Percentiles rank a stretch among this genome's conserved stretches.
Evolutionary conservation across 2,797 vertebrate species (phyloP).

Genomic region (Alosa sapidissima): DNA sequence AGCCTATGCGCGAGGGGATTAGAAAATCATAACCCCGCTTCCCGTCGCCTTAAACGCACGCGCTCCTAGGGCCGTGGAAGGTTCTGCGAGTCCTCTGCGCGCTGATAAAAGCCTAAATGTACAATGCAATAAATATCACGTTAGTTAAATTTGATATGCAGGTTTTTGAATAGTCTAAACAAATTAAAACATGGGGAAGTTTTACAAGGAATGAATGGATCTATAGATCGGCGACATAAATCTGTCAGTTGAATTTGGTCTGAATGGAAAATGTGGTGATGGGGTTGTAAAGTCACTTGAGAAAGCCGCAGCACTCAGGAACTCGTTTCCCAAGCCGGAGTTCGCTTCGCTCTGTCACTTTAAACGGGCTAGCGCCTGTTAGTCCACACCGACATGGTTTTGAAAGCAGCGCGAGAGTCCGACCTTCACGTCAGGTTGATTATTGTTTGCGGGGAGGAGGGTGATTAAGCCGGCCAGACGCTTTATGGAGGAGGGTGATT

Average conservation of each 20-base stretch:
- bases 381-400: neutral
- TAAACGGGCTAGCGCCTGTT: neutral
- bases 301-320: slow-evolving; percentile 2
- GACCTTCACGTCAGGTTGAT: neutral
- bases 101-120: neutral
- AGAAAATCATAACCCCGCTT: slow-evolving; percentile 34
- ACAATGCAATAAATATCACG: neutral
- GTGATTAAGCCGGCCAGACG: neutral
- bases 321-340: slow-evolving; percentile 20
- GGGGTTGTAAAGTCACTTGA: neutral
- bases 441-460: neutral
- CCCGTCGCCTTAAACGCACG: slow-evolving; percentile 24
- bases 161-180: neutral
- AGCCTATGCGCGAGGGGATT: slow-evolving; percentile 30
- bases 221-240: neutral
- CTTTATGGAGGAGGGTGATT: neutral
- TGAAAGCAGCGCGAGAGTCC: neutral
- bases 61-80: neutral
- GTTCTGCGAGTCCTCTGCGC: neutral
- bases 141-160: neutral
- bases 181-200: neutral
- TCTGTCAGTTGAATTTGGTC: slow-evolving; percentile 9
- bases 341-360: neutral
- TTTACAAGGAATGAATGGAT: neutral
- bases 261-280: neutral